These are phyloP conservation scores for Anguilla japonica DNA, from an alignment of 2,113 vertebrate genomes.

Conservation along the genomic window DNA sequence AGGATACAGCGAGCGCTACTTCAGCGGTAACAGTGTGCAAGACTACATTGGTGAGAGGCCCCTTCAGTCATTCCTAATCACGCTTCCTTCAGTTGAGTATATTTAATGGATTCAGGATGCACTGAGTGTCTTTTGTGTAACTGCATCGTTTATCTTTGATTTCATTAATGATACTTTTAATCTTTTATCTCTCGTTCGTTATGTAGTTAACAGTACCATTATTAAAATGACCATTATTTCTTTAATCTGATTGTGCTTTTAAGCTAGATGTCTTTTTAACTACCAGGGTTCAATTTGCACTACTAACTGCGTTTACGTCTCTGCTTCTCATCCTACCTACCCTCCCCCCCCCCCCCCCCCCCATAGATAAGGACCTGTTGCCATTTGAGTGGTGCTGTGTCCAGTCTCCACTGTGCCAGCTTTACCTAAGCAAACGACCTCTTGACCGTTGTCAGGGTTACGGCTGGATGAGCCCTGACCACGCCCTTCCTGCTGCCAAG, in stretches of 20 bases:
- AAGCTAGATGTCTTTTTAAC: background rate
- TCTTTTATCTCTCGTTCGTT: too few species aligned
- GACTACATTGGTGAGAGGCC: constrained; percentile 67
- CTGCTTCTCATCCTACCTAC: background rate
- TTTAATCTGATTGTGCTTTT: background rate
- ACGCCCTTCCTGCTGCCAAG: constrained; percentile 34
- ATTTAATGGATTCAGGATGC: background rate
- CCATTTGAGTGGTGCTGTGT: constrained; percentile 79
- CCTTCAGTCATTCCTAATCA: background rate
- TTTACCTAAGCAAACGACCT: constrained; percentile 71
- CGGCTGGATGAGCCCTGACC: constrained; percentile 47
- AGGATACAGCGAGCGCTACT: constrained; percentile 74
- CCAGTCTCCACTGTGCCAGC: constrained; percentile 66
- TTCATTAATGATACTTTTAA: too few species aligned
- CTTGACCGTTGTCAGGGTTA: constrained; percentile 70
- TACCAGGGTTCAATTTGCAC: background rate
- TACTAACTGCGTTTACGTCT: background rate
- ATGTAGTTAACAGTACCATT: too few species aligned
- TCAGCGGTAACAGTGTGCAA: constrained; percentile 53
- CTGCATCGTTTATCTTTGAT: background rate
- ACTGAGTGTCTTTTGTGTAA: background rate
- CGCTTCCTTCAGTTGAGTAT: background rate
- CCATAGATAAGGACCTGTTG: constrained; percentile 70
- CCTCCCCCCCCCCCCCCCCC: constrained; percentile 4
- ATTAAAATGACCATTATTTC: too few species aligned